These are phyloP conservation scores for Chydorus sphaericus DNA, from an alignment of 2,888 invertebrate species.

Conservation along the genomic window DNA sequence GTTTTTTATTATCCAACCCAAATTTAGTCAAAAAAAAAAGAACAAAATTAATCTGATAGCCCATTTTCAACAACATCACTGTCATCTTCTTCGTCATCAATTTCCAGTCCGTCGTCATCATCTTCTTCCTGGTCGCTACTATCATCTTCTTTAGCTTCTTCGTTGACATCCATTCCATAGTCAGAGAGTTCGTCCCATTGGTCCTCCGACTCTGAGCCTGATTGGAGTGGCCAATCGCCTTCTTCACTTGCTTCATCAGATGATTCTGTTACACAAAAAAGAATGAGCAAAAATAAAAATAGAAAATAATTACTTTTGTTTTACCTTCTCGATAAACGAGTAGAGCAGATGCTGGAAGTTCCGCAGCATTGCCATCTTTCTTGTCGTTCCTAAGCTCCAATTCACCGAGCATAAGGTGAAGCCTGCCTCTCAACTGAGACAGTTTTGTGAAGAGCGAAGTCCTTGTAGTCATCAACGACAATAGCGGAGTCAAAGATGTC, in stretches of 20 bases:
- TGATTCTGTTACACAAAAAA: slow-evolving; percentile 21
- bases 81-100: slow-evolving; percentile 12
- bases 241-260: slow-evolving; percentile 26
- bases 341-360: slow-evolving; percentile 32
- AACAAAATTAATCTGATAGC: slow-evolving; percentile 10
- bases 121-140: slow-evolving; percentile 26
- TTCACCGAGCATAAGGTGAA: slow-evolving; percentile 43
- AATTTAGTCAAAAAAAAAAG: neutral
- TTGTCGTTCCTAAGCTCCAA: slow-evolving; percentile 28
- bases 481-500: slow-evolving; percentile 38
- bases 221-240: slow-evolving; percentile 19
- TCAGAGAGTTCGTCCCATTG: slow-evolving; percentile 18
- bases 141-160: slow-evolving; percentile 13
- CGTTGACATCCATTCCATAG: neutral
- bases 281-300: neutral
- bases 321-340: slow-evolving; percentile 39
- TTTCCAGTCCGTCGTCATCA: slow-evolving; percentile 8
- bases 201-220: slow-evolving; percentile 23
- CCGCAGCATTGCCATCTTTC: slow-evolving; percentile 26
- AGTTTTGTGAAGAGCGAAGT: slow-evolving; percentile 37
- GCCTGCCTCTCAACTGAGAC: slow-evolving; percentile 42
- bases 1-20: neutral
- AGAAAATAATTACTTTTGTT: slow-evolving; percentile 2
- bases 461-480: slow-evolving; percentile 42
- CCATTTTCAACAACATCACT: slow-evolving; percentile 17